phyloP scores from a whole-genome alignment of 2,888 invertebrate genomes.

The Ferdinandea cuprea region DNA sequence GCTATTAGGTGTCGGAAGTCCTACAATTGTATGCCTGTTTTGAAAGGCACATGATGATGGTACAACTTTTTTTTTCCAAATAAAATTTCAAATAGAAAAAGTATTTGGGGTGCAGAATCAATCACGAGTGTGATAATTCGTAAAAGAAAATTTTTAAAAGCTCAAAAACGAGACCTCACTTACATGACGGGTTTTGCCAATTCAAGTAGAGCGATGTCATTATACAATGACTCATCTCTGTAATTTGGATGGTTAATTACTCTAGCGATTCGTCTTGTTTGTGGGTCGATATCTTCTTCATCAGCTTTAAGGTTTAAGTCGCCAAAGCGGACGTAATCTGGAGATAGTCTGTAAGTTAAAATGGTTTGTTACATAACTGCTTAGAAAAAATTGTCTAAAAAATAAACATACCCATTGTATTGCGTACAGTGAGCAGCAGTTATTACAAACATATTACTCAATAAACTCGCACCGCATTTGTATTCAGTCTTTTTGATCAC shows the following conservation, averaged over 20 bases:
- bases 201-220: conserved; percentile 80
- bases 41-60: too few species aligned
- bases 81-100: too few species aligned
- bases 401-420: conserved; percentile 76
- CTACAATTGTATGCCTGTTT: too few species aligned
- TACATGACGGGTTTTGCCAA: conserved; percentile 77
- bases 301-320: conserved; percentile 78
- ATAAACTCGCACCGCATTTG: conserved; percentile 82
- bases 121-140: too few species aligned
- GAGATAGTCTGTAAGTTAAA: conserved; percentile 75
- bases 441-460: conserved; percentile 80
- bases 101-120: too few species aligned
- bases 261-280: conserved; percentile 76
- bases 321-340: conserved; percentile 80
- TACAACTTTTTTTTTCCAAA: too few species aligned
- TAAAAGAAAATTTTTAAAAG: too few species aligned
- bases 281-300: conserved; percentile 77
- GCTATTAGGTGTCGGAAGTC: too few species aligned
- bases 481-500: conserved; percentile 77
- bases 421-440: conserved; percentile 81
- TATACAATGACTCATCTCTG: conserved; percentile 76
- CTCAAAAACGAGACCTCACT: conserved; percentile 59
- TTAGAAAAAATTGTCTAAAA: not conserved
- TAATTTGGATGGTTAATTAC: conserved; percentile 79
- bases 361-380: too few species aligned